Evolutionary conservation across 2,113 vertebrate genomes (phyloP).

Genomic region (Toxotes chatareus): DNA sequence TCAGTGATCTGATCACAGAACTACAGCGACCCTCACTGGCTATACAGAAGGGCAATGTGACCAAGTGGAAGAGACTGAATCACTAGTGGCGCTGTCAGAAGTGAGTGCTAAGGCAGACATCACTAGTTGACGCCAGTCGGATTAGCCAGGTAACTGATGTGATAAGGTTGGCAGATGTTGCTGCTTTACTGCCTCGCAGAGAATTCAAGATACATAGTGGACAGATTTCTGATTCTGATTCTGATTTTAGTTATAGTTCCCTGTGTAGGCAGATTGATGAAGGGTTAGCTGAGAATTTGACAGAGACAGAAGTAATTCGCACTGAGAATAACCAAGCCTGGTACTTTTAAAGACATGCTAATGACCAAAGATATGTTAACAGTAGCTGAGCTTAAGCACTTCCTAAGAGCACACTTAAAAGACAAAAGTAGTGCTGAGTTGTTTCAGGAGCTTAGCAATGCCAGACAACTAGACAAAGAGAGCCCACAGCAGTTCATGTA

Average conservation of each 20-base stretch:
- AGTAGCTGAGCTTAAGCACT: conserved; percentile 32
- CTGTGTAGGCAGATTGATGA: conserved; percentile 50
- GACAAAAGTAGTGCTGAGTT: conserved; percentile 52
- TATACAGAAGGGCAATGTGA: neutral
- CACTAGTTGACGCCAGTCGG: too few relatives aligned
- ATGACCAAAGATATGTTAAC: conserved; percentile 39
- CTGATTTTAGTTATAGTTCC: conserved; percentile 15
- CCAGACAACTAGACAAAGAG: conserved; percentile 49
- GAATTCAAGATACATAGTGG: conserved; percentile 50
- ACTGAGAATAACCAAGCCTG: conserved; percentile 38
- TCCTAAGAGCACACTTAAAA: conserved; percentile 42
- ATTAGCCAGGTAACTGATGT: too few relatives aligned
- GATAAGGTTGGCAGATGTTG: neutral
- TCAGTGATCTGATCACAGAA: conserved; percentile 6
- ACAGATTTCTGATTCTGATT: conserved; percentile 38
- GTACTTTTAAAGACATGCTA: conserved; percentile 52
- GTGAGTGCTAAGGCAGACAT: too few relatives aligned
- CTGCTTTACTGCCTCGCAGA: conserved; percentile 24
- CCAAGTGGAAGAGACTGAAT: neutral
- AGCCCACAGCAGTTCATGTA: conserved; percentile 47
- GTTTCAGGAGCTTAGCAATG: conserved; percentile 53
- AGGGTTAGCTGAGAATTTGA: conserved; percentile 8
- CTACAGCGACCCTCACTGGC: neutral
- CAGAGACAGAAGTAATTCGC: conserved; percentile 40
- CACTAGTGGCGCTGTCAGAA: too few relatives aligned